Base-by-base conservation (phyloP, 2,113 vertebrate genomes). In the Hippocampus comes region DNA sequence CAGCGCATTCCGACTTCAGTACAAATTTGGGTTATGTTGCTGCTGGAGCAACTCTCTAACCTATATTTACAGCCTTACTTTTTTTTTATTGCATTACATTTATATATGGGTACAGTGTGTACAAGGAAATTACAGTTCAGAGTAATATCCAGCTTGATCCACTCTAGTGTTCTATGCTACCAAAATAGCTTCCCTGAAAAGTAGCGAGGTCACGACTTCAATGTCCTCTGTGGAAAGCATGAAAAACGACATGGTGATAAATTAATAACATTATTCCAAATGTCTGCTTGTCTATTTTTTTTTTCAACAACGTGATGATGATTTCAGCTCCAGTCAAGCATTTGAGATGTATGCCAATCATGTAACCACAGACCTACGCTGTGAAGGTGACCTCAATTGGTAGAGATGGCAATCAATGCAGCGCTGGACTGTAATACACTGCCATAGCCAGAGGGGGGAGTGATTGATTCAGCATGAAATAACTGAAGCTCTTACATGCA, bases 311-410 rank as follows among this genome's bases (percentile, higher is more conserved):
- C n/a, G 17, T 60, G 25, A 30, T 63, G 38, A 30, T 38, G 14
- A 21, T 38, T 38, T 57, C 56, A 27, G 25, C 23, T 34, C 30
- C 57, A 15, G 57, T 60, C 57, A 14, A 7, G 15, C 57, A 48
- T 23, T 46, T 46, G 14, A 30, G 14, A 25, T 60, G 10, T 56
- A 10, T 25, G n/a, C 56, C 25, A 3, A 38, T 63, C 21, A 55
- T 43, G 51, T 63, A 51, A 56, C 17, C 9, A 18, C 59, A 1
- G 18, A 8, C 20, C 63, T 61, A 17, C 15, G 25, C 25, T 30
- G 73, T 73, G 76, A 84, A 83, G 86, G 80, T 88, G 89, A 90
- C 84, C 84, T 85, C 67, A 12, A 1, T 30, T 71, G 49, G 71
- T 56, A 63, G 21, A 42, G 56, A 65, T 42, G 46, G 30, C 43